Base-by-base conservation (phyloP, 2,888 invertebrate genomes). In the Liodrosophila aerea region DNA sequence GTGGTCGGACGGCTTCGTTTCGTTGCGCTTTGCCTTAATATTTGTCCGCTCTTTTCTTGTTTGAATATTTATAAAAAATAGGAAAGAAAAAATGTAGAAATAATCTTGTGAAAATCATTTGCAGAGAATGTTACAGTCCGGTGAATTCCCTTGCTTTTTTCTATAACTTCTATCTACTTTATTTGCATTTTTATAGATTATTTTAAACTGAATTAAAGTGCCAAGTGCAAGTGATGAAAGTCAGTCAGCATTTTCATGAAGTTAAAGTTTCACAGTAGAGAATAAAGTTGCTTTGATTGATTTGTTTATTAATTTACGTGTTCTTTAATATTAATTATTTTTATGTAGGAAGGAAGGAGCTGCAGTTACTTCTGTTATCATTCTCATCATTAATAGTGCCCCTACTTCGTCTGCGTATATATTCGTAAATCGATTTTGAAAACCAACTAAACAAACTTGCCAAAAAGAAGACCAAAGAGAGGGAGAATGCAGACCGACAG, bases 391-490 rank as follows among this genome's bases (percentile, higher is more conserved):
- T 74, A 63, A 4, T 22, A 4, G 5, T n/a, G n/a, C 11, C 37
- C 46, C 53, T 46, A 12, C 67, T 58, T 64, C 22, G 31, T 22
- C 51, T 69, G 70, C 59, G 44, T 65, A 71, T 65, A 68, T 71
- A 65, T 69, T 69, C 71, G 67, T 72, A 75, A 78, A 78, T 75
- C 75, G 75, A 78, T 75, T 75, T 72, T 56, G 74, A 60, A 75
- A 78, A 75, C 76, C 64, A 67, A 78, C 80, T 78, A 72, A 78
- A 72, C 76, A 72, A 73, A 72, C 61, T 76, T 69, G 80, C 76
- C 61, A 76, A 78, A 74, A 63, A 51, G 53, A 37, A 16, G 1
- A 37, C 13, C 3, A 34, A 40, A 31, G 9, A 49, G 27, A 47
- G 39, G n/a, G n/a, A n/a, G n/a, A n/a, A n/a, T n/a, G n/a, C n/a